Conservation (phyloP, 1,140 invertebrate species). For the Asobara japonica region DNA sequence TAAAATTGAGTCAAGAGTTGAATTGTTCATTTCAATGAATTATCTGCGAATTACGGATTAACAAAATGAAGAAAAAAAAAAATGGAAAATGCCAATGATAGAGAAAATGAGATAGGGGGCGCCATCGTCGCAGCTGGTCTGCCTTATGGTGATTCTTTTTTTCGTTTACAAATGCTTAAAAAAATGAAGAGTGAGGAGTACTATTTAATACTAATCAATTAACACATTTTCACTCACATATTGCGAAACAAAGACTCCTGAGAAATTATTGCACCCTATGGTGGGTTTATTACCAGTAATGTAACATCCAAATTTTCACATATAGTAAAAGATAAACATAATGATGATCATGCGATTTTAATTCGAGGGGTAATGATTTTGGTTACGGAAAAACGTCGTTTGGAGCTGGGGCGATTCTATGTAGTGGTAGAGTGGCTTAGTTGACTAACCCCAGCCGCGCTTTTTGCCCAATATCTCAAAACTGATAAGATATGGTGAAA, state of each 20-base stretch:
- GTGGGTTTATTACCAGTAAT: conserved; percentile 11
- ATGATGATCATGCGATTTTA: background rate
- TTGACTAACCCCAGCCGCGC: too few relatives aligned
- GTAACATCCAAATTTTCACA: background rate
- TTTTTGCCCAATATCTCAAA: too few relatives aligned
- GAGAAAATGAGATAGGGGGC: background rate
- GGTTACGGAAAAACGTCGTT: too few relatives aligned
- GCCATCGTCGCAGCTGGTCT: conserved; percentile 55
- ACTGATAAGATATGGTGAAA: too few relatives aligned
- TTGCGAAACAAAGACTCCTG: conserved; percentile 8
- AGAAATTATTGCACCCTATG: background rate
- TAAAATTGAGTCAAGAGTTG: too few relatives aligned
- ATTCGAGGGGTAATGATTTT: background rate
- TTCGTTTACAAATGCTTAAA: background rate
- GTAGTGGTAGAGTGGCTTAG: too few relatives aligned
- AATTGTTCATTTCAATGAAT: background rate
- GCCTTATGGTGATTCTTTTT: conserved; percentile 34
- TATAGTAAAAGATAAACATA: background rate
- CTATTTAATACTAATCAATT: background rate
- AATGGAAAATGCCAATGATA: conserved; percentile 16
- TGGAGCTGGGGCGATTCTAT: conserved; percentile 2
- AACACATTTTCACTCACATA: conserved; percentile 18
- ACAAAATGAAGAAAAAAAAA: background rate
- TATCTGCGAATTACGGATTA: background rate
- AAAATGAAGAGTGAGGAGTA: background rate